Evolutionary conservation across 2,797 vertebrate genomes (phyloP), one percentile per base, ranked within the genome.

Genomic region (Chloroceryle inda): DNA sequence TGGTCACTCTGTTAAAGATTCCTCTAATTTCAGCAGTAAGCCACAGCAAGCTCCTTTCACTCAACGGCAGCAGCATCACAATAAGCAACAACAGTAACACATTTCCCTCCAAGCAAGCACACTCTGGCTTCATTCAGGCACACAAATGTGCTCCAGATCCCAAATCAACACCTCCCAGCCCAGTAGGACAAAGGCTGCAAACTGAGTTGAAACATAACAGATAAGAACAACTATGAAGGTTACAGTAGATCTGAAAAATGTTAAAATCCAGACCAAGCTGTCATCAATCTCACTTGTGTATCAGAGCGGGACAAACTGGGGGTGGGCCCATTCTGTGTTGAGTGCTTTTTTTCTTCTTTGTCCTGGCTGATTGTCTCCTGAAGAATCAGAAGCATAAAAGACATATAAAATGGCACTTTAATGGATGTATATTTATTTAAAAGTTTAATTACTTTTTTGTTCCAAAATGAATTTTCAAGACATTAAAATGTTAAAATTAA

Each of bases 21-120:
- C 84, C 71, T 10, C 24, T 93, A 82, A 92, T 96, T 96, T 91
- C 69, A 91, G 78, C 89, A 72, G 83, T 82, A 90, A 93, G 71
- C 35, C 94, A 81, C 95, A 95, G 95, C 96, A 96, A 92, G 94
- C 10, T 93, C 40, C 81, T 92, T 94, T 97, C 95, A 88, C 81
- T 96, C 95, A 91, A 76, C 69, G 83, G 81, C 78, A 87, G 40
- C 77, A 67, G 80, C 24, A 11, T 88, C 86, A 78, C 94, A 89
- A 95, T 44, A 44, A 94, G 85, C 63, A 84, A 37, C 89, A 81
- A 59, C 85, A 84, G 78, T 31, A 90, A 91, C 79, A 77, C 29
- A 75, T 93, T 96, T 90, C 72, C 82, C 91, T 93, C 75, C 66
- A 38, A 95, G 93, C 85, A 88, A 89, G 55, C 62, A 81, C 4